Base-by-base conservation (phyloP, 2,113 vertebrate species). In the Ornithorhynchus anatinus region DNA sequence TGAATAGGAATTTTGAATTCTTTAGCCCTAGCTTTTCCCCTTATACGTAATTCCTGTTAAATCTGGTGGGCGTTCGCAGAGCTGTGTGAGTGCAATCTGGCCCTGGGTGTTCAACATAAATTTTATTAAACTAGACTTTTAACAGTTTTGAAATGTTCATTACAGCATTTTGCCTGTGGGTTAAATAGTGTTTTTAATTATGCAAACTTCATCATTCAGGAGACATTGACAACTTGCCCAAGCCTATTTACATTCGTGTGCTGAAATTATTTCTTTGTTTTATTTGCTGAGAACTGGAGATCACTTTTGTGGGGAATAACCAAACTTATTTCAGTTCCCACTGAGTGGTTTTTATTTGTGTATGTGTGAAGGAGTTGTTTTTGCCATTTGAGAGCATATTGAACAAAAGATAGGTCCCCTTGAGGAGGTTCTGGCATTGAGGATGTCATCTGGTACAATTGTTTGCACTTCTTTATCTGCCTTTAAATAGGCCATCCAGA, bases 401-500 rank as follows among this genome's bases (percentile, higher is more conserved):
- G 10, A 50, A 33, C 29, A 12, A 45, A 27, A 27, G 47, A 10
- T 8, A 36, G 32, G 5, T 23, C 14, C 19, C 31, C 42, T 63
- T 32, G 38, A 70, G 48, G 3, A 25, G 17, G n/a, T 16, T 32
- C 10, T 43, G 35, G n/a, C 14, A 10, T 22, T 9, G 51, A 68
- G 16, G 17, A 20, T 61, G 37, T 29, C 50, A 45, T 59, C 59
- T 70, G 33, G 56, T 33, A 50, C 36, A 70, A 43, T 7, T 69
- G 45, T 67, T 88, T 81, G 70, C 53, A 23, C 79, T 67, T 77
- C 31, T n/a, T 47, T 50, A 19, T 82, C 42, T 78, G 29, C 48
- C 53, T 54, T 56, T 72, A 56, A 40, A 59, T 77, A 50, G 42
- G 3, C 45, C 35, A 59, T 40, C 3, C 4, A 45, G 7, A 65